Percentiles rank a stretch among this genome's conserved stretches.
Conservation (phyloP, 1,140 invertebrate species). For the Lasioglossum baleicum region DNA sequence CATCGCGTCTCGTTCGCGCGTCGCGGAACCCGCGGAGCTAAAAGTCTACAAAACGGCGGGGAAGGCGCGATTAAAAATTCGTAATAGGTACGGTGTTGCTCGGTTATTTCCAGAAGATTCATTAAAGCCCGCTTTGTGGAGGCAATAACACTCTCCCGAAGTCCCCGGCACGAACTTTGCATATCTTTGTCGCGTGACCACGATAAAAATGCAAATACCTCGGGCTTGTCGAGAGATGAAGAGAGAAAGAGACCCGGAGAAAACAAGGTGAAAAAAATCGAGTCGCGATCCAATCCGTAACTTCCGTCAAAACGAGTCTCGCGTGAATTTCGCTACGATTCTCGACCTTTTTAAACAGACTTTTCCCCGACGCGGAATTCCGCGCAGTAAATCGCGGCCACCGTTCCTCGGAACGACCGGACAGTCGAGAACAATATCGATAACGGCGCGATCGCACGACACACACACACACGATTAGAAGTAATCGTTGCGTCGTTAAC, state of each 20-base stretch:
- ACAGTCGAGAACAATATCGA: slow-evolving; percentile 1
- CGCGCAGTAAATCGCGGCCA: background rate
- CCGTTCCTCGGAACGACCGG: background rate
- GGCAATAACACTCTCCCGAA: slow-evolving; percentile 1
- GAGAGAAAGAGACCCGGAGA: no score
- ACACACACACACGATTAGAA: background rate
- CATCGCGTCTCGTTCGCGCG: no score
- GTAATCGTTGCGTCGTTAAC: background rate
- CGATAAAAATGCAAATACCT: background rate
- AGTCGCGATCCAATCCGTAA: background rate
- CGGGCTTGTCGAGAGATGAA: background rate
- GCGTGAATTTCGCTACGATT: background rate
- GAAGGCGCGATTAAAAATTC: background rate
- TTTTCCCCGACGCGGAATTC: no score
- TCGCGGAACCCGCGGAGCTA: no score
- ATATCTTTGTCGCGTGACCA: slow-evolving; percentile 3
- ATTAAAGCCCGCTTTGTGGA: slow-evolving; percentile 6
- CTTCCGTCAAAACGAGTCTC: background rate
- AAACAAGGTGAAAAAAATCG: background rate
- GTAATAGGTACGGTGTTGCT: background rate
- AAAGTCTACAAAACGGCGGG: background rate
- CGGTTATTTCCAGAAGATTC: slow-evolving; percentile 6
- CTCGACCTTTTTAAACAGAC: background rate
- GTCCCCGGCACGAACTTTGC: slow-evolving; percentile 1
- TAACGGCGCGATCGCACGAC: no score